Base-by-base conservation (phyloP, 2,888 invertebrate species). In the Cartodere bifasciata region DNA sequence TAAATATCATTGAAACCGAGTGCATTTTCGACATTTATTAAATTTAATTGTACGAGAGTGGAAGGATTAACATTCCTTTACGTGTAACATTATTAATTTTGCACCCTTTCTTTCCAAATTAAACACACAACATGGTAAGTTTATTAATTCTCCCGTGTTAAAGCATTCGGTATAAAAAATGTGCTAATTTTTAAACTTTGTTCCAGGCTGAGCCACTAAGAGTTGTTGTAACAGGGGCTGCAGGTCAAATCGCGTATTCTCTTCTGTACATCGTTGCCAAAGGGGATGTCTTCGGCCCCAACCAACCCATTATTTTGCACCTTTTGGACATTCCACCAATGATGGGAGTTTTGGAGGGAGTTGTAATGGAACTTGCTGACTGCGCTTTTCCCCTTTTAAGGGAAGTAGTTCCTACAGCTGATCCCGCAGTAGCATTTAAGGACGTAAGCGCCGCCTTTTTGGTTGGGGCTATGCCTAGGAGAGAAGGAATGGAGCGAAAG, bases 171-270 rank as follows among this genome's bases (percentile, higher is more conserved):
- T n/a, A n/a, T n/a, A n/a, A n/a, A n/a, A n/a, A n/a, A n/a, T 3
- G 22, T 13, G 6, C 13, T 13, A 4, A 16, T 24, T 6, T 16
- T 16, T 7, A 28, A 20, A 20, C 10, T 12, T 12, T 20, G 7
- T 67, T 69, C 35, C 59, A 84, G 82, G 65, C 72, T 50, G 76
- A 80, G 62, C 85, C 92, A 54, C 81, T 95, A 52, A 80, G 77
- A 65, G 90, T 97, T 42, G 82, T 92, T 36, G 85, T 99, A 16
- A 98, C 97, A 31, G 98, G 98, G 38, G 98, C 98, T 47, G 98
- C 97, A 37, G 98, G 98, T 11, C 98, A 99, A 65, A 99, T 98
- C 47, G 95, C 92, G 36, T 98, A 98, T 62, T 95, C 95, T 2
- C 65, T 99, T 24, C 67, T 98, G 9, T 90, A 90, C 56, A 86